A percentile compares a stretch with the other conserved stretches of the same genome.
These are phyloP conservation scores for Emydocephalus ijimae DNA, from an alignment of 2,113 vertebrate species.

Conservation along the genomic window DNA sequence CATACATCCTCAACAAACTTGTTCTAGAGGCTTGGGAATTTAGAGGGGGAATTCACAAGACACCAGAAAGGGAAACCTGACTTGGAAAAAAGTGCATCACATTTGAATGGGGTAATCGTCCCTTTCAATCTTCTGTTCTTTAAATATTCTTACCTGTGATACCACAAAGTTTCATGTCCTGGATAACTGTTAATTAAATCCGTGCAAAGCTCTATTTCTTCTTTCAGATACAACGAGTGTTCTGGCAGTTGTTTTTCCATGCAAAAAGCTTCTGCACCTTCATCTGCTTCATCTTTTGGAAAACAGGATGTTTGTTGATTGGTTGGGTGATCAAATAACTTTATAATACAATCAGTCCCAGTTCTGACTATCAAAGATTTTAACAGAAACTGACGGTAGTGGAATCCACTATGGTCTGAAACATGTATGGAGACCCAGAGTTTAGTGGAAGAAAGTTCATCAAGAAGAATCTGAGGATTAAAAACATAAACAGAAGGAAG, in stretches of 20 bases:
- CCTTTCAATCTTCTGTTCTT: background rate
- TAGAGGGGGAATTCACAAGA: background rate
- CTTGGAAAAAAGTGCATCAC: background rate
- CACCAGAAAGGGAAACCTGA: background rate
- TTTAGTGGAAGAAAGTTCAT: constrained; percentile 88
- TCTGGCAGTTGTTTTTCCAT: constrained; percentile 55
- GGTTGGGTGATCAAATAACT: constrained; percentile 47
- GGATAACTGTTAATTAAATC: constrained; percentile 92
- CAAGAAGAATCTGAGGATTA: constrained; percentile 80
- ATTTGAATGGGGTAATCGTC: background rate
- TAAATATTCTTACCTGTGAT: constrained; percentile 85
- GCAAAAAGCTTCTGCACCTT: constrained; percentile 53
- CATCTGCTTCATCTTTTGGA: constrained; percentile 67
- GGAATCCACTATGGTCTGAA: constrained; percentile 97
- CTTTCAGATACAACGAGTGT: constrained; percentile 71
- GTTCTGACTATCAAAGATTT: constrained; percentile 78
- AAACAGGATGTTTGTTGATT: constrained; percentile 58
- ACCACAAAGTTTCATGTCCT: constrained; percentile 96
- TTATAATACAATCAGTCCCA: constrained; percentile 46
- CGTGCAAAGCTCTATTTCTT: constrained; percentile 88
- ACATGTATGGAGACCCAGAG: constrained; percentile 93
- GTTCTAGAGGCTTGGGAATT: background rate
- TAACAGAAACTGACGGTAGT: constrained; percentile 95
- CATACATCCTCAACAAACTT: background rate
- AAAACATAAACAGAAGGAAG: constrained; percentile 27